Percentiles rank a stretch among this genome's conserved stretches.
Conservation (phyloP, 2,797 vertebrate species). For the Podargus strigoides region DNA sequence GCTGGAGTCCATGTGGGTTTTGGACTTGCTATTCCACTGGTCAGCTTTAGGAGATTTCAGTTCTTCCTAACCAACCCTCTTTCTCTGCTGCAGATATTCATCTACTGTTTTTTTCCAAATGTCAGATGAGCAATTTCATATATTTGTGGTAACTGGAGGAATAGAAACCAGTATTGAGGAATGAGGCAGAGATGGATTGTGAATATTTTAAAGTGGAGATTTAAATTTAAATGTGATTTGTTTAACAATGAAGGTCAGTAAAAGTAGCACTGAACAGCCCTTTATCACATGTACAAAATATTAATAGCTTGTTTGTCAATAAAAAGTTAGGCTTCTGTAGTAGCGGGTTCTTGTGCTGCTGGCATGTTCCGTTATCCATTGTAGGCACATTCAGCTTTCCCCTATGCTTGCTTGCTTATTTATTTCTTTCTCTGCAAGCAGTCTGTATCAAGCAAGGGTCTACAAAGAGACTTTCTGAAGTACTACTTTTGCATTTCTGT, state of each 20-base stretch:
- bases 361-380: accelerated
- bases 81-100: neutral
- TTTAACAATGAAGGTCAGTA: neutral
- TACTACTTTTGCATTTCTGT: neutral
- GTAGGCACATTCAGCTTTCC: neutral
- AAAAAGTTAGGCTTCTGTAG: neutral
- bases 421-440: neutral
- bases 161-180: neutral
- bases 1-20: neutral
- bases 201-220: neutral
- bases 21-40: neutral
- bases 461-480: neutral
- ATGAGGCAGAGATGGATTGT: neutral
- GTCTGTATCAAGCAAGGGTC: neutral
- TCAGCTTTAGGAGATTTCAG: neutral
- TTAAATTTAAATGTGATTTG: neutral
- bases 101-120: neutral
- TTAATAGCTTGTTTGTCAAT: neutral
- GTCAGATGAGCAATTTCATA: neutral
- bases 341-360: neutral
- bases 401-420: neutral
- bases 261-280: neutral
- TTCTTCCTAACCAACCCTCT: neutral
- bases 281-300: neutral
- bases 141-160: neutral